phyloP scores from a whole-genome alignment of 2,888 invertebrate genomes.

The Melanostoma scalare region DNA sequence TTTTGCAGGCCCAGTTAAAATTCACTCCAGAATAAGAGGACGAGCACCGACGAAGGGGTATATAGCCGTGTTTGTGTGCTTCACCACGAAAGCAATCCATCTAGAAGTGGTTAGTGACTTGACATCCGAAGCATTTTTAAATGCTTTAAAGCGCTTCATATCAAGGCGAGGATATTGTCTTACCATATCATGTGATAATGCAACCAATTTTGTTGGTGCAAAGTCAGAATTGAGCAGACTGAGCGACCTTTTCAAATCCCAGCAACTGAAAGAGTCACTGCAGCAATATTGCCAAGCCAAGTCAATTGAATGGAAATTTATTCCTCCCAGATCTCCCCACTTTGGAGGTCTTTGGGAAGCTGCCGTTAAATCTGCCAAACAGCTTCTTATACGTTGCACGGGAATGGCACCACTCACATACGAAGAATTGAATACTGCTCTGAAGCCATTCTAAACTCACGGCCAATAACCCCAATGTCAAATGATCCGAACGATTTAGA shows the following conservation, averaged over 20 bases:
- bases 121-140: conserved; percentile 19
- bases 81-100: conserved; percentile 41
- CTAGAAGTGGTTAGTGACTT: conserved; percentile 40
- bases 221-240: not conserved
- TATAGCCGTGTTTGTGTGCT: conserved; percentile 37
- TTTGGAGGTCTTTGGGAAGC: too few relatives aligned
- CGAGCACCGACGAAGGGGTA: conserved; percentile 29
- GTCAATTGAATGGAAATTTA: conserved; percentile 18
- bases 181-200: conserved; percentile 4
- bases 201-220: not conserved
- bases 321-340: conserved; percentile 3
- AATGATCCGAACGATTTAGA: too few relatives aligned
- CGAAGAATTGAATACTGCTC: not conserved
- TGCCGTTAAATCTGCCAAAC: not conserved
- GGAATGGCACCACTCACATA: not conserved
- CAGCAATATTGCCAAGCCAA: conserved; percentile 2
- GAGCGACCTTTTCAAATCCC: not conserved
- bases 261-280: conserved; percentile 6
- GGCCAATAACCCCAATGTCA: not conserved
- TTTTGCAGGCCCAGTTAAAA: conserved; percentile 60
- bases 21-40: conserved; percentile 32
- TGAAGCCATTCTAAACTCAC: not conserved
- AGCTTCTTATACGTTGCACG: not conserved
- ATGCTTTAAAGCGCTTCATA: too few relatives aligned
- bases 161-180: conserved; percentile 14